A percentile compares a stretch with the other conserved stretches of the same genome.
phyloP scores from a whole-genome alignment of 2,113 vertebrate species.

The Nannobrachium achirus region DNA sequence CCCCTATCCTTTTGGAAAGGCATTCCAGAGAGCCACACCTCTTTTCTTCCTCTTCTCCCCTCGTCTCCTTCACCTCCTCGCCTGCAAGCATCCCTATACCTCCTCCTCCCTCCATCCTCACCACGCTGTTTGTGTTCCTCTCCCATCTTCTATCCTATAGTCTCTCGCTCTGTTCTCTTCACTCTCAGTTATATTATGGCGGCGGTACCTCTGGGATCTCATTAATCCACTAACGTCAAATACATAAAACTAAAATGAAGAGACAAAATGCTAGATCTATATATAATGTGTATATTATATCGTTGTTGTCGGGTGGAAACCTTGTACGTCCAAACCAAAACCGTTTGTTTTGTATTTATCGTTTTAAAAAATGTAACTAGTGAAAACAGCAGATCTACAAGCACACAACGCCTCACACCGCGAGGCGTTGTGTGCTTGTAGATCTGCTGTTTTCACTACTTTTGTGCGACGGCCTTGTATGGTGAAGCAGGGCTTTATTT shows the following conservation, averaged over 20 bases:
- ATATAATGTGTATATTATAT: too few species aligned
- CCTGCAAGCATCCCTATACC: slow-evolving; percentile 29
- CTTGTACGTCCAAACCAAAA: too few species aligned
- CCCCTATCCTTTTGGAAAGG: slow-evolving; percentile 14
- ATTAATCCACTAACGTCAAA: slow-evolving; percentile 83
- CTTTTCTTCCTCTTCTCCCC: slow-evolving; percentile 17
- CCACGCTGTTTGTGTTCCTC: slow-evolving; percentile 12
- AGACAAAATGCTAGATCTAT: slow-evolving; percentile 76
- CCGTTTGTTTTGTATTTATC: too few species aligned
- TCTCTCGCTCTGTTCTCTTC: slow-evolving; percentile 38
- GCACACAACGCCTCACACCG: too few species aligned
- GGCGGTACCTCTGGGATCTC: slow-evolving; percentile 80
- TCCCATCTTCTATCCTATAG: neutral
- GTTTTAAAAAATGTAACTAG: too few species aligned
- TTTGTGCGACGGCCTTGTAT: too few species aligned
- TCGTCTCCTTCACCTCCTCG: slow-evolving; percentile 38
- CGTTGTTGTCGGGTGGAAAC: too few species aligned
- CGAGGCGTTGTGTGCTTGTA: too few species aligned
- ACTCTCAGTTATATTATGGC: slow-evolving; percentile 44
- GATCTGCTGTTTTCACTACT: too few species aligned
- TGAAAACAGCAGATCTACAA: too few species aligned
- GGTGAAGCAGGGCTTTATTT: too few species aligned
- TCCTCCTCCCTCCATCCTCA: slow-evolving; percentile 20
- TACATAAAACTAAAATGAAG: slow-evolving; percentile 81
- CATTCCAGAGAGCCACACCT: slow-evolving; percentile 19